Percentiles rank a stretch among this genome's conserved stretches.
phyloP scores from a whole-genome alignment of 2,888 invertebrate species.

The Odontocolon sp. region DNA sequence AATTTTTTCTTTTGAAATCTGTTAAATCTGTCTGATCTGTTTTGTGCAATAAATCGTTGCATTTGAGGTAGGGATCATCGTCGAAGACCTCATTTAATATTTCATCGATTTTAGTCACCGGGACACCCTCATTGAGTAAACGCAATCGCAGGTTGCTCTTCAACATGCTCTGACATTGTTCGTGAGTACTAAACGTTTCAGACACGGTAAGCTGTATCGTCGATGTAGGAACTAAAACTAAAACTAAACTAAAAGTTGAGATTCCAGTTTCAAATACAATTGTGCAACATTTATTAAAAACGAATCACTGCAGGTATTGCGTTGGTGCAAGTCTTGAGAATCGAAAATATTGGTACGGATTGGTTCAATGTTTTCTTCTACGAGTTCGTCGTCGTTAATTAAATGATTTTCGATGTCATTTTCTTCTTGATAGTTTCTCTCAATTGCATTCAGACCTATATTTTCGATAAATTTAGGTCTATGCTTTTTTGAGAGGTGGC shows the following conservation, averaged over 20 bases:
- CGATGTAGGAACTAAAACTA: slow-evolving; percentile 57
- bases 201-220: slow-evolving; percentile 58
- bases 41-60: slow-evolving; percentile 10
- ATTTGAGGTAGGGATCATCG: slow-evolving; percentile 13
- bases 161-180: slow-evolving; percentile 35
- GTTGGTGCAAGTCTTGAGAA: neutral
- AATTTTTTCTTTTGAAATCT: slow-evolving; percentile 50
- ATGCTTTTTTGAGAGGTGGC: slow-evolving; percentile 54
- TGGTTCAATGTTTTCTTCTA: neutral
- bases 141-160: slow-evolving; percentile 36
- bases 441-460: too few relatives aligned
- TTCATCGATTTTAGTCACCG: slow-evolving; percentile 24
- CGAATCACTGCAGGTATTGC: neutral
- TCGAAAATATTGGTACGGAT: neutral
- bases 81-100: slow-evolving; percentile 41
- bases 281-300: slow-evolving; percentile 38
- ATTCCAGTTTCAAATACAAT: slow-evolving; percentile 63
- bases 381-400: too few relatives aligned
- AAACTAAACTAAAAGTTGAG: slow-evolving; percentile 48
- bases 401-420: too few relatives aligned
- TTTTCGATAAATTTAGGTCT: too few relatives aligned
- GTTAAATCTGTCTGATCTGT: too few relatives aligned
- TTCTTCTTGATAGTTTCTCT: too few relatives aligned
- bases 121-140: slow-evolving; percentile 28
- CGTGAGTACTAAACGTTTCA: slow-evolving; percentile 53